Conservation (phyloP, 2,113 vertebrate genomes). For the Muntiacus muntjak region DNA sequence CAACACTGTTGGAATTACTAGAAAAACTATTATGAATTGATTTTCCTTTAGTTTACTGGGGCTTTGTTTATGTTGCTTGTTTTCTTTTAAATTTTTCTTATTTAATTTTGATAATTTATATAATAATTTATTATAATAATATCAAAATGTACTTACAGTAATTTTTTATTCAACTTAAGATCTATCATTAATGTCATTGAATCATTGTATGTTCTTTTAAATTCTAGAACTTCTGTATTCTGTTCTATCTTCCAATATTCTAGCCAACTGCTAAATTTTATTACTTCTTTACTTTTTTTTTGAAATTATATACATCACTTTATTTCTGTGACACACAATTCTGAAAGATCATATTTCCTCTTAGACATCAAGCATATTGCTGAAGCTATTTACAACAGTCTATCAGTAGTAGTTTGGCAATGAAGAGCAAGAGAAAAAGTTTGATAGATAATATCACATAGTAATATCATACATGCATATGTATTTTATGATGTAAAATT, state of each 20-base stretch:
- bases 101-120: background rate
- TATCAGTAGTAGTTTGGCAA: conserved; percentile 1
- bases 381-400: background rate
- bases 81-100: background rate
- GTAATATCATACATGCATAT: background rate
- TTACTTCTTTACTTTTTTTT: background rate
- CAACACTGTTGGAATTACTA: background rate
- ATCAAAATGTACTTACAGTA: background rate
- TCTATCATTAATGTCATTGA: background rate
- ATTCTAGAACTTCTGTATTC: background rate
- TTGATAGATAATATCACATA: background rate
- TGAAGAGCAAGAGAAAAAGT: background rate
- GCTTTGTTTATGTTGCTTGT: background rate
- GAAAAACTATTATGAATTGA: background rate
- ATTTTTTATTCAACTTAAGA: background rate
- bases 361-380: conserved; percentile 45
- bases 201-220: background rate
- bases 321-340: conserved; percentile 53
- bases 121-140: background rate
- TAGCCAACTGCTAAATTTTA: background rate
- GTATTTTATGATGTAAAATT: background rate
- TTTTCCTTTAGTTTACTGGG: background rate
- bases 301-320: conserved; percentile 47
- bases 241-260: background rate
- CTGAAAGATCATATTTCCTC: background rate